Evolutionary conservation across 1,140 invertebrate species (phyloP), one percentile per base, ranked within the genome.

Genomic region (Drosophila gunungcola): DNA sequence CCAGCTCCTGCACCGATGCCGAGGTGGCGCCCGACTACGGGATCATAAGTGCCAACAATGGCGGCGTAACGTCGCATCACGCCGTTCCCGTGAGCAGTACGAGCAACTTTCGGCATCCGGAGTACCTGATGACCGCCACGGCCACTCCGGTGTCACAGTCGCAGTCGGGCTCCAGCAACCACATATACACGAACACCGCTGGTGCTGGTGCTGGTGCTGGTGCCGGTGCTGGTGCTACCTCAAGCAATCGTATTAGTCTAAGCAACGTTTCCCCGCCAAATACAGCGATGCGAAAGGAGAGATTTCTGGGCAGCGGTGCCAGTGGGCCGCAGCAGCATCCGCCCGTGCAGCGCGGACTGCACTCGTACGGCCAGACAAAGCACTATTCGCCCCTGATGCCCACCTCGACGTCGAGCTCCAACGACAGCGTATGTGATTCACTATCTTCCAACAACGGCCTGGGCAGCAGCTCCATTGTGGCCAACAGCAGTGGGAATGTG

Each of bases 371-470:
- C 5, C 78, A 84, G 55, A 56, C 70, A 3, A 92, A 92, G 38
- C 91, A 92, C 13, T 92, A 92, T 68, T 82, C 86, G 0, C 76
- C 82, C 3, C 60, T 84, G 51, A 73, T 89, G 62, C 65, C 82
- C 62, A 78, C 92, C 55, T 92, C 93, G 6, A 95, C 95, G 0
- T 96, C 95, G 79, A 96, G 95, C 93, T 96, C 95, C 16, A 96
- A 95, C 90, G 96, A 96, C 92, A 96, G 95, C 13, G 94, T 96
- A 4, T 95, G 95, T 73, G 91, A 92, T 69, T 92, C 91, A 3
- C 95, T 95, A 3, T 93, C 93, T 41, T 94, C 94, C 3, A 93
- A 93, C 12, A 92, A 93, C 65, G 92, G 92, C 7, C 41, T 74
- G n/a, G 68, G 72, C 9, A 69, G 55, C n/a, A 69, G 55, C n/a